phyloP scores from a whole-genome alignment of 2,113 vertebrate genomes.

The Morone chrysops region DNA sequence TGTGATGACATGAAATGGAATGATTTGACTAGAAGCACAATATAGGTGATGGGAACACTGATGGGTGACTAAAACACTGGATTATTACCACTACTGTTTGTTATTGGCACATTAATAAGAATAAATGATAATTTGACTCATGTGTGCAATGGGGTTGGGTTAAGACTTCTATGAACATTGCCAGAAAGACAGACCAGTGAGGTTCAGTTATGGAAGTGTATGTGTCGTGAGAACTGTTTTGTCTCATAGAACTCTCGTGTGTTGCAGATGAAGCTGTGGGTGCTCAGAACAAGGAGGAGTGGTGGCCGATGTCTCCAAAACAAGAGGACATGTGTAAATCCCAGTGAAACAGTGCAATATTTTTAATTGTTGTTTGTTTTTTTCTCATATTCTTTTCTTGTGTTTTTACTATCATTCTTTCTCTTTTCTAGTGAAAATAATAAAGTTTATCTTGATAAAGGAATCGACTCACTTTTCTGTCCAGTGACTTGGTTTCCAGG shows the following conservation, averaged over 20 bases:
- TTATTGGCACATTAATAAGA: not conserved
- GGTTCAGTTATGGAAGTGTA: not conserved
- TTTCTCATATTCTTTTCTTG: not conserved
- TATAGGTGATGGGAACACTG: not conserved
- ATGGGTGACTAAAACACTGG: not conserved
- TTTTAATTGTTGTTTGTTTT: conserved; percentile 2
- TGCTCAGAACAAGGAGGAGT: conserved; percentile 8
- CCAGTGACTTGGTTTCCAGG: not conserved
- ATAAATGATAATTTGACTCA: not conserved
- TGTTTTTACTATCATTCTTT: not conserved
- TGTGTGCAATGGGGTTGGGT: not conserved
- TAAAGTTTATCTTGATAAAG: not conserved
- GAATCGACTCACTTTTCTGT: not conserved
- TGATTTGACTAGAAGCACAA: not conserved
- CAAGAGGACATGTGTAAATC: conserved; percentile 67
- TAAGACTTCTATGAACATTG: not conserved
- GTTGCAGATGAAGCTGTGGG: conserved; percentile 45
- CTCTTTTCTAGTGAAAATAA: not conserved
- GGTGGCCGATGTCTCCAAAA: conserved; percentile 64
- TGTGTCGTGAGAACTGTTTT: not conserved
- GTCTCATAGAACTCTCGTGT: conserved; percentile 1
- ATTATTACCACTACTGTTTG: not conserved
- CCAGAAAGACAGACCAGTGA: not conserved
- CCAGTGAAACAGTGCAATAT: conserved; percentile 51
- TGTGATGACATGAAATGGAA: not conserved